These are phyloP conservation scores for Eupristina koningsbergeri DNA, from an alignment of 1,140 invertebrate species.

Conservation along the genomic window DNA sequence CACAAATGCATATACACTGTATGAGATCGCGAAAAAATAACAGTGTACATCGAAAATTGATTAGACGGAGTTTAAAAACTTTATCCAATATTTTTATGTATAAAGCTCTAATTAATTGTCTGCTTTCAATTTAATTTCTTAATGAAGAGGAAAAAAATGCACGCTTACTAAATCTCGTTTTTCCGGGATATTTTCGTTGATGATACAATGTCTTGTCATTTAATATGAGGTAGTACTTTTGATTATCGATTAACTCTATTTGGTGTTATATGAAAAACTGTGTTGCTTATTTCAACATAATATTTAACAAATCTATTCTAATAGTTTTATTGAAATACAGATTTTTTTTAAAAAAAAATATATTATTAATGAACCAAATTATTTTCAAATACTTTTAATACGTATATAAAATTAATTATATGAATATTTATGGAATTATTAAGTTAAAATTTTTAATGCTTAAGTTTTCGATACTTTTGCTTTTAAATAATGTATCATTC, in stretches of 20 bases:
- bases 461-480: too few species aligned
- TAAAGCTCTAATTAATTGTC: neutral
- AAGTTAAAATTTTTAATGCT: too few species aligned
- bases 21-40: neutral
- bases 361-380: too few species aligned
- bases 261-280: neutral
- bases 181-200: constrained; percentile 51
- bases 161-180: constrained; percentile 53
- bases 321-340: neutral
- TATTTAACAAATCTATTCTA: neutral
- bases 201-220: constrained; percentile 25
- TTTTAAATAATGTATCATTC: neutral
- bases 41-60: neutral
- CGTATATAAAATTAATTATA: too few species aligned
- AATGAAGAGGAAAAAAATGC: constrained; percentile 8
- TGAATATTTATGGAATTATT: too few species aligned
- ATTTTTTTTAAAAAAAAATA: too few species aligned
- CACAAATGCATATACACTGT: neutral
- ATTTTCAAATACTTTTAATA: too few species aligned
- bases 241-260: constrained; percentile 51
- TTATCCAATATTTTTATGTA: neutral
- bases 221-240: constrained; percentile 56
- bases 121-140: neutral
- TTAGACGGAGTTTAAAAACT: neutral
- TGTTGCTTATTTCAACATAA: neutral